Base-by-base conservation (phyloP, 2,797 vertebrate genomes). In the Furcifer pardalis region DNA sequence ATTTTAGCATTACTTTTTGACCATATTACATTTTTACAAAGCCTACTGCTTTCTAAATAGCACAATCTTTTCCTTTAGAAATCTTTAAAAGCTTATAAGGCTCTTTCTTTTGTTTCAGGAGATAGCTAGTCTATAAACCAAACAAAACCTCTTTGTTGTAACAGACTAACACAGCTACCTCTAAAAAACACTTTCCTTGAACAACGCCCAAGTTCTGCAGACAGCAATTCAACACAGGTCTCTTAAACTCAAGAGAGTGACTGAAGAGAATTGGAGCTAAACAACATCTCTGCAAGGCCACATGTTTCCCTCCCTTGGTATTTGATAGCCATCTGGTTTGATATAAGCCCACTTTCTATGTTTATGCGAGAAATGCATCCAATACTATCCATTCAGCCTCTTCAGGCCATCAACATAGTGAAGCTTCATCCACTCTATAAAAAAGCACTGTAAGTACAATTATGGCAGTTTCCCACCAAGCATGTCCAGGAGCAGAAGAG, bases 1-100 rank as follows among this genome's bases (percentile, higher is more conserved):
- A 42, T 88, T 89, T 80, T 88, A 68, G 52, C 7, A 4, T 69
- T 78, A 62, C 81, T 65, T 88, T 86, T 89, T 87, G 60, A 87
- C 49, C 2, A 72, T 2, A 82, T 74, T 73, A 76, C 15, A 65
- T 84, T 90, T 79, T 30, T 79, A 83, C 66, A 69, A 74, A 88
- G 30, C 49, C 87, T 83, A 83, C 2, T 66, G 32, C 25, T 83
- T 66, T 76, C 72, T 35, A 59, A 65, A 15, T 78, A 88, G 81
- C 35, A 32, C 52, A 56, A 40, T 52, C 44, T 32, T n/a, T 83
- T 76, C 25, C 32, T 65, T 76, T 37, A 90, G 81, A 2, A 4
- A 17, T 37, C 88, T 88, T 86, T 86, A 85, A 87, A 0, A 35
- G 21, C 7, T 68, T 87, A 80, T 75, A 79, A 86, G 23, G 15